Evolutionary conservation across 1,140 invertebrate species (phyloP), one percentile per base, ranked within the genome.

Genomic region (Drosophila auraria): DNA sequence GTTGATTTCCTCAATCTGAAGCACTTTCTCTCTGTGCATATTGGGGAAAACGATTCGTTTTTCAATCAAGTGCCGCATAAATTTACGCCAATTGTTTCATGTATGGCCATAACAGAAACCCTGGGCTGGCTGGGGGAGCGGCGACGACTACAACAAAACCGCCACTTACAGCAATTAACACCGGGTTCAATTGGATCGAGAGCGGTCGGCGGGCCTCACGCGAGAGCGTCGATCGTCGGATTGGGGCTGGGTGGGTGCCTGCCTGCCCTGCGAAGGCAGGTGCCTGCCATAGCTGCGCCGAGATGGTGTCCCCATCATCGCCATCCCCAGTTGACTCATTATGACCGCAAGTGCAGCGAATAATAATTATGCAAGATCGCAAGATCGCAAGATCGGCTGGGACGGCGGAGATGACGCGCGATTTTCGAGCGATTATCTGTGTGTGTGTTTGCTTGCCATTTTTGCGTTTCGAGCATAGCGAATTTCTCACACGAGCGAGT

Each of bases 61-160:
- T 80, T 79, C 76, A 87, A 87, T 87, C 75, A 82, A 82, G 64
- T 62, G 50, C 50, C 69, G 78, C 63, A 70, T 82, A 82, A 73
- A 87, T 87, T 82, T 82, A 65, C 50, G 80, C 61, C 83, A 87
- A 87, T 87, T 87, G 77, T 70, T 82, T 69, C 44, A 44, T 20
- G 7, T 54, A 47, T 15, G 64, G 23, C 42, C 54, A 56, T 14
- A 59, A 66, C 36, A 59, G 15, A 49, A 50, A 50, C 44, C 62
- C 68, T 40, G 69, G 20, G 17, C 17, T 38, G 20, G 53, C 17
- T 23, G 15, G 30, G 15, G 51, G 33, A 42, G 30, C 40, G 6
- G 20, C 23, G 17, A 40, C 59, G 27, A 9, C 51, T 3, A 17
- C 25, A 54, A 36, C 30, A 20, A 79, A 64, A 40, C 47, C 62